Evolutionary conservation across 2,888 invertebrate species (phyloP).

Genomic region (Andrena chrysosceles): DNA sequence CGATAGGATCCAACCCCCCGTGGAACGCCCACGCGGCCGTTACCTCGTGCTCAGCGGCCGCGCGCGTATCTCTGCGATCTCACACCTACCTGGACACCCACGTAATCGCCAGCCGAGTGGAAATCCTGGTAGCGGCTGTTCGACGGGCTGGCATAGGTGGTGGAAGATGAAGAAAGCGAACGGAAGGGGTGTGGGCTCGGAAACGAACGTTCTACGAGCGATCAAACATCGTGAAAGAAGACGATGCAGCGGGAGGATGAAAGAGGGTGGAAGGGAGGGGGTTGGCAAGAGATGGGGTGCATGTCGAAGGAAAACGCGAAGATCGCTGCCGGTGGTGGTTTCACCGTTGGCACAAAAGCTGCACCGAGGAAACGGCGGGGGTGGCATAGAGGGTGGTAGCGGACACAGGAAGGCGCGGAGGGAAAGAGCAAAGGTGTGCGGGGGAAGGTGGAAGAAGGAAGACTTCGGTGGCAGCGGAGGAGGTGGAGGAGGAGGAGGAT

Average conservation of each 20-base stretch:
- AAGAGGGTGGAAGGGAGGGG: neutral
- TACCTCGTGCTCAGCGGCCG: slow-evolving; percentile 50
- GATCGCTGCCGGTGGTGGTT: slow-evolving; percentile 41
- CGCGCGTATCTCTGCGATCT: slow-evolving; percentile 58
- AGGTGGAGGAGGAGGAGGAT: slow-evolving; percentile 28
- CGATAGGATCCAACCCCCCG: slow-evolving; percentile 54
- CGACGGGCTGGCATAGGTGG: neutral
- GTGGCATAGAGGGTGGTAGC: neutral
- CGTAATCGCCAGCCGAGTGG: slow-evolving; percentile 78
- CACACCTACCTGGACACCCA: slow-evolving; percentile 65
- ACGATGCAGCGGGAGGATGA: neutral
- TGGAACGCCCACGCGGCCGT: slow-evolving; percentile 54
- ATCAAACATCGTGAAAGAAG: neutral
- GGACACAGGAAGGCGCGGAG: slow-evolving; percentile 15
- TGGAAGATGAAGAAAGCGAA: slow-evolving; percentile 6
- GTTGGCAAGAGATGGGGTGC: neutral
- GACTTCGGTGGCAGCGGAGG: too few relatives aligned
- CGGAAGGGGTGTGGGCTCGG: slow-evolving; percentile 19
- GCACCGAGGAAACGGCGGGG: slow-evolving; percentile 1
- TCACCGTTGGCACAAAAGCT: slow-evolving; percentile 39
- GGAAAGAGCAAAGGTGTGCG: slow-evolving; percentile 31
- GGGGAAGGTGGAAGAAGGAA: slow-evolving; percentile 10
- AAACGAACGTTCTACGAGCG: slow-evolving; percentile 3
- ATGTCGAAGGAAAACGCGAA: slow-evolving; percentile 22
- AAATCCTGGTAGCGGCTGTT: slow-evolving; percentile 82